A percentile compares a stretch with the other conserved stretches of the same genome.
These are phyloP conservation scores for Sinohyriopsis cumingii DNA, from an alignment of 2,888 invertebrate species.

Conservation along the genomic window DNA sequence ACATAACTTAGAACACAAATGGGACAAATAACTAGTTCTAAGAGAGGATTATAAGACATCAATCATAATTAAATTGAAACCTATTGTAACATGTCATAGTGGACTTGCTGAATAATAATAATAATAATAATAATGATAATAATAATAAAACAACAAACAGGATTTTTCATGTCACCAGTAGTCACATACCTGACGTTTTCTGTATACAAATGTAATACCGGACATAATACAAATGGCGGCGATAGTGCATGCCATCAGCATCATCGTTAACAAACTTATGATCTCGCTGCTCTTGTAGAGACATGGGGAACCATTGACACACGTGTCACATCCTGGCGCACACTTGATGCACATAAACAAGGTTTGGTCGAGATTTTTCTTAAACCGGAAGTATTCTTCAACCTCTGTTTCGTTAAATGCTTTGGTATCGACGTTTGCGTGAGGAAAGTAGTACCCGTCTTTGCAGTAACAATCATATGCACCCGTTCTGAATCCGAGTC, in stretches of 20 bases:
- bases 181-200: slow-evolving; percentile 18
- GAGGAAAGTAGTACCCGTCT: slow-evolving; percentile 64
- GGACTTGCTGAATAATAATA: no score
- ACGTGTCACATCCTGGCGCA: slow-evolving; percentile 57
- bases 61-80: no score
- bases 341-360: slow-evolving; percentile 51
- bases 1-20: no score
- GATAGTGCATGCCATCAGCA: slow-evolving; percentile 33
- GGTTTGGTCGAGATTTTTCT: slow-evolving; percentile 8
- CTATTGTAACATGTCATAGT: no score
- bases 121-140: no score
- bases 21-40: no score
- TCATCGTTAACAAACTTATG: slow-evolving; percentile 30
- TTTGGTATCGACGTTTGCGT: slow-evolving; percentile 18
- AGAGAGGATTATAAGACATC: no score
- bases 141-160: no score
- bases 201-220: slow-evolving; percentile 16
- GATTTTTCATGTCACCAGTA: no score
- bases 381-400: slow-evolving; percentile 32
- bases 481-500: slow-evolving; percentile 57
- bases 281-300: slow-evolving; percentile 39
- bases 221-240: slow-evolving; percentile 18
- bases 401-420: slow-evolving; percentile 50
- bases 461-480: slow-evolving; percentile 57
- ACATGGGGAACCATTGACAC: slow-evolving; percentile 58